These are phyloP conservation scores for Trematomus loennbergii DNA, from an alignment of 2,113 vertebrate genomes.

Conservation along the genomic window DNA sequence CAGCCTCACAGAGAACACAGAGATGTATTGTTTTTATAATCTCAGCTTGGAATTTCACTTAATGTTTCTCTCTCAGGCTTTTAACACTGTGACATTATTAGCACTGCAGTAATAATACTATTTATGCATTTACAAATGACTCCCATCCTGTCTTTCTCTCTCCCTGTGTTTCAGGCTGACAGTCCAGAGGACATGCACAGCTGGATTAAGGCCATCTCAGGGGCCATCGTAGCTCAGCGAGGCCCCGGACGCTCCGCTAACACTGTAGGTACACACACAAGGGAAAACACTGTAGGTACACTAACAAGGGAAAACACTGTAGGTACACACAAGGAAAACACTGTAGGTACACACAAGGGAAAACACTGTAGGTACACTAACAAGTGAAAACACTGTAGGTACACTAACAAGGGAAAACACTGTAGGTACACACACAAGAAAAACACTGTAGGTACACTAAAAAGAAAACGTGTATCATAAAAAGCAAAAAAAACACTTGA, in stretches of 20 bases:
- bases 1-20: no score
- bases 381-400: no score
- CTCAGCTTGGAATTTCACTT: no score
- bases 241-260: constrained; percentile 92
- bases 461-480: no score
- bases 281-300: no score
- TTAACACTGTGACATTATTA: background rate
- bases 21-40: no score
- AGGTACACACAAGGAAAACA: no score
- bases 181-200: constrained; percentile 99
- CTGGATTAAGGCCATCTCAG: constrained; percentile 97
- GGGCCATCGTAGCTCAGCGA: constrained; percentile 95
- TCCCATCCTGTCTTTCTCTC: background rate
- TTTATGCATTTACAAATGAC: background rate
- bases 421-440: constrained; percentile 81
- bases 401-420: constrained; percentile 69
- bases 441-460: no score
- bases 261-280: constrained; percentile 85
- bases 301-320: no score
- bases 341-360: no score
- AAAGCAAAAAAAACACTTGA: no score
- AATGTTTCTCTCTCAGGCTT: background rate
- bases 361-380: constrained; percentile 86
- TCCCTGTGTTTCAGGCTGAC: constrained; percentile 85
- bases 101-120: background rate